A percentile compares a stretch with the other conserved stretches of the same genome.
Evolutionary conservation across 2,888 invertebrate species (phyloP).

Genomic region (Anaspis maculata): DNA sequence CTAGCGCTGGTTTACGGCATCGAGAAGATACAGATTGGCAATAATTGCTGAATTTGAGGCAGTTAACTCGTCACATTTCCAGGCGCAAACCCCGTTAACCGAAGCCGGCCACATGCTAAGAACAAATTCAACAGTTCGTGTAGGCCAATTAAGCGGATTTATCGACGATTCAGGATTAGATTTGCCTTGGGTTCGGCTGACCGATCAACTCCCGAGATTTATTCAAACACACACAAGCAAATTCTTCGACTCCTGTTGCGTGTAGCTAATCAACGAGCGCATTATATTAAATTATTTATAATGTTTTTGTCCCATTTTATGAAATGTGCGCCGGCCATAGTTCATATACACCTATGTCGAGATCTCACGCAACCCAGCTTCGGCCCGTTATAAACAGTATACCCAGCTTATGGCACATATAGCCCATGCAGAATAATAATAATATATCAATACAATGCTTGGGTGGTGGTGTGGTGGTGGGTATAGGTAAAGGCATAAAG

Average conservation of each 20-base stretch:
- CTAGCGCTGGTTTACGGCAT: no score
- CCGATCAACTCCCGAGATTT: conserved; percentile 3
- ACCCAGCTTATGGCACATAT: neutral
- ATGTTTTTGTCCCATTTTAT: conserved; percentile 12
- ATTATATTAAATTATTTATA: conserved; percentile 13
- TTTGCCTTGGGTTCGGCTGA: no score
- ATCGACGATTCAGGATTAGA: no score
- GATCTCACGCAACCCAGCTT: conserved; percentile 8
- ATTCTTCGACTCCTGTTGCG: conserved; percentile 14
- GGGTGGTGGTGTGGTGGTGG: no score
- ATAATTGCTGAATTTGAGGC: no score
- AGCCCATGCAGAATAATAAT: neutral
- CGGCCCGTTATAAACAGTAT: neutral
- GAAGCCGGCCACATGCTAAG: no score
- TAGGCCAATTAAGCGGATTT: no score
- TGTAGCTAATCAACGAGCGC: conserved; percentile 14
- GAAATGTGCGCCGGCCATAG: conserved; percentile 11
- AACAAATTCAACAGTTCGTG: no score
- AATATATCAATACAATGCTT: neutral
- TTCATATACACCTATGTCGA: conserved; percentile 7
- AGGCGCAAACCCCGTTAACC: no score
- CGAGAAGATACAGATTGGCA: no score
- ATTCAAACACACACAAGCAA: conserved; percentile 6
- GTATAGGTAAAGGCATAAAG: no score
- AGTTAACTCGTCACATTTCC: no score